Conservation (phyloP, 2,797 vertebrate species). For the Brachyrhaphis roseni region DNA sequence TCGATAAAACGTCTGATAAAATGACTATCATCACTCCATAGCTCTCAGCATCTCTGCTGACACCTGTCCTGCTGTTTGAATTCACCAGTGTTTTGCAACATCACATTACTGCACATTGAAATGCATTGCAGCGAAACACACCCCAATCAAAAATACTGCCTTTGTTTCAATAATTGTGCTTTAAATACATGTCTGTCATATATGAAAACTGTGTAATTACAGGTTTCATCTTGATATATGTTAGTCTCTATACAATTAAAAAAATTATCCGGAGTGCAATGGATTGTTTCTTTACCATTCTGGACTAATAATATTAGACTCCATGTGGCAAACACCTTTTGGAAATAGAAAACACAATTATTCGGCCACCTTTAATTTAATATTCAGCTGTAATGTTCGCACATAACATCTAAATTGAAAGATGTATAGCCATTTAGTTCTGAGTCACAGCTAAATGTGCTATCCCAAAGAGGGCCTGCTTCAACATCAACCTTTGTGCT, state of each 20-base stretch:
- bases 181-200: conserved; percentile 41
- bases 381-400: conserved; percentile 61
- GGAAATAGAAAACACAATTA: conserved; percentile 58
- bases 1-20: conserved; percentile 47
- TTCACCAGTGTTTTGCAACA: conserved; percentile 40
- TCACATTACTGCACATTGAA: conserved; percentile 56
- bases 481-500: conserved; percentile 51
- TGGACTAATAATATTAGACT: conserved; percentile 68
- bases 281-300: conserved; percentile 72
- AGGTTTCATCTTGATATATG: conserved; percentile 64
- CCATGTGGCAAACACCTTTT: conserved; percentile 46
- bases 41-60: conserved; percentile 45
- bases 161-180: conserved; percentile 51
- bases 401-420: conserved; percentile 65
- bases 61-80: conserved; percentile 37
- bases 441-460: conserved; percentile 43
- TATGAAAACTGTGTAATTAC: conserved; percentile 70
- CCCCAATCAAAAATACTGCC: conserved; percentile 31
- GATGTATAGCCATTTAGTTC: conserved; percentile 66
- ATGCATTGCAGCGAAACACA: conserved; percentile 21
- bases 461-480: conserved; percentile 32
- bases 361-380: conserved; percentile 70
- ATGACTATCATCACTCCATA: conserved; percentile 49
- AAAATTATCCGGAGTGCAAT: conserved; percentile 65
- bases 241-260: conserved; percentile 61